phyloP scores from a whole-genome alignment of 2,797 vertebrate genomes.

The Eulemur coronatus region DNA sequence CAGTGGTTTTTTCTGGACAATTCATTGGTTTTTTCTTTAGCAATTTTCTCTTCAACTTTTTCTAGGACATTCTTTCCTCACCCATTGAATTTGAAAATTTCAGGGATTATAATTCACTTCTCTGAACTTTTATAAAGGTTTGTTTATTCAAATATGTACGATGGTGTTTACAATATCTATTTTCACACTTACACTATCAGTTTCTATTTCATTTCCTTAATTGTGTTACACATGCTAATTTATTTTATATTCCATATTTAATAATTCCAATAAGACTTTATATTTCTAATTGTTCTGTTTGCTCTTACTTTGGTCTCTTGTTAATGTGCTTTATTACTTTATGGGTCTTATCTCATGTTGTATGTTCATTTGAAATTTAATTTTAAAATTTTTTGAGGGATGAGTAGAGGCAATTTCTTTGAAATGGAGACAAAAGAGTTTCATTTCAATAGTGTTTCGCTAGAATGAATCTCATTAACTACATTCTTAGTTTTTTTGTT shows the following conservation, averaged over 20 bases:
- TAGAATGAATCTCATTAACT: background rate
- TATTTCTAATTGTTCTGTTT: background rate
- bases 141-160: background rate
- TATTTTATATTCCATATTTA: background rate
- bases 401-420: background rate
- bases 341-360: background rate
- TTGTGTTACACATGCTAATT: background rate
- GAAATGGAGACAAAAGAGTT: background rate
- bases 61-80: background rate
- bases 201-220: background rate
- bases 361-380: background rate
- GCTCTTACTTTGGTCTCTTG: background rate
- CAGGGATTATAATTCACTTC: background rate
- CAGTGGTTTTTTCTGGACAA: background rate
- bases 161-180: background rate
- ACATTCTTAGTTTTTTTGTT: background rate
- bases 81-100: background rate
- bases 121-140: background rate
- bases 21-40: background rate
- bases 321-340: background rate
- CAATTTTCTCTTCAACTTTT: background rate
- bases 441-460: background rate
- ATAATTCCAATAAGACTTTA: background rate
- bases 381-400: background rate
- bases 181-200: background rate